Evolutionary conservation across 2,888 invertebrate genomes (phyloP), one percentile per base, ranked within the genome.

Genomic region (Drosophila tanythrix): DNA sequence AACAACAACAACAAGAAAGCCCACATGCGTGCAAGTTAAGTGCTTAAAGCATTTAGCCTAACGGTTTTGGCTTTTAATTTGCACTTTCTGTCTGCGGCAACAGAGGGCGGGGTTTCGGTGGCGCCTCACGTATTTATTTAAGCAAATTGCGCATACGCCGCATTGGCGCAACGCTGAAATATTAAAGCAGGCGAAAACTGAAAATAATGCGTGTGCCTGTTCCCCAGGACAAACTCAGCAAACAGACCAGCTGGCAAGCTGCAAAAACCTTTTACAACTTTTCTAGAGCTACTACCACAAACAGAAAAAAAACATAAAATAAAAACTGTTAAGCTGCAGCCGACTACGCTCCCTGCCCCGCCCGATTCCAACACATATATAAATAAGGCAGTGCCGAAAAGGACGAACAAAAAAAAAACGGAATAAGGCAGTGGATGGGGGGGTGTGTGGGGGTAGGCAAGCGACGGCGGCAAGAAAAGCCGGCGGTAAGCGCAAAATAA

Each of bases 401-500:
- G 46, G 4, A 25, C 15, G 25, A 25, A 25, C 21, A 11, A 46
- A 46, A 46, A 69, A 55, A 56, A 66, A 64, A 13, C 50, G 40
- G 38, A 57, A 68, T 55, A 70, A 52, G 61, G 60, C 83, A 81
- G 52, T 4, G 25, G 50, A 10, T 27, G 35, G 36, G 10, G n/a
- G 3, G 13, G 1, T 8, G 1, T 1, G 25, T 2, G 55, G 25
- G 1, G 25, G 35, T 27, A 27, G 27, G 5, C 7, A n/a, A 29
- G 55, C 7, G 78, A 68, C 64, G 70, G 64, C 72, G 76, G 74
- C 81, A 76, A 79, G 73, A 55, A 87, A 81, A 87, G 88, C 79
- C 88, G 81, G 77, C 87, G 80, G 81, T 82, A 90, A 83, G 82
- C 89, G 82, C 89, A 88, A 91, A 90, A 83, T 90, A 90, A 92